phyloP scores from a whole-genome alignment of 2,113 vertebrate genomes.

The Paramormyrops kingsleyae region DNA sequence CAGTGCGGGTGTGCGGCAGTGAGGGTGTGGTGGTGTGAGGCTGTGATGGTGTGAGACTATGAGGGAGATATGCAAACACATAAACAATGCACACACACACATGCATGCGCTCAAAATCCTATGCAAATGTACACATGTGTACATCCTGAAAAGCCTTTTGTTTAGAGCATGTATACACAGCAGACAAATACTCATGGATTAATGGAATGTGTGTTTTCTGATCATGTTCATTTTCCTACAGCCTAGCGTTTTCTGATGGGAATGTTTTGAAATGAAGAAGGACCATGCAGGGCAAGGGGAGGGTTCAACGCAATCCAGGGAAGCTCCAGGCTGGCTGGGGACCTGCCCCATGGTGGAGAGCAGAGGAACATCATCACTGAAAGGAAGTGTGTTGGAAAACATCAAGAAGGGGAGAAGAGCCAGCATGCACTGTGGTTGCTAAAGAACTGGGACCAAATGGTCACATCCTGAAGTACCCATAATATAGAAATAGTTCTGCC shows the following conservation, averaged over 20 bases:
- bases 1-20: background rate
- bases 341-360: background rate
- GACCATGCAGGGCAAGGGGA: background rate
- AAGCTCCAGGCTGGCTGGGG: background rate
- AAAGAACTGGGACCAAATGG: background rate
- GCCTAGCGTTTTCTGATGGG: background rate
- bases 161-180: background rate
- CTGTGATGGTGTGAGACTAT: background rate
- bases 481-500: background rate
- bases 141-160: background rate
- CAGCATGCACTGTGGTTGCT: background rate
- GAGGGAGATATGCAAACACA: background rate
- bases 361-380: background rate
- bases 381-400: background rate
- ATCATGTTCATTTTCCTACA: background rate
- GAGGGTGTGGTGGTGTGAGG: background rate
- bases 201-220: background rate
- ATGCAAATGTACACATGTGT: background rate
- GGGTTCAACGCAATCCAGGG: background rate
- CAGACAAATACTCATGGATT: background rate
- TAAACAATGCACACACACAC: background rate
- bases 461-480: background rate
- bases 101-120: background rate
- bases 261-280: background rate
- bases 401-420: background rate